Evolutionary conservation across 2,113 vertebrate species (phyloP).

Genomic region (Zosterops lateralis): DNA sequence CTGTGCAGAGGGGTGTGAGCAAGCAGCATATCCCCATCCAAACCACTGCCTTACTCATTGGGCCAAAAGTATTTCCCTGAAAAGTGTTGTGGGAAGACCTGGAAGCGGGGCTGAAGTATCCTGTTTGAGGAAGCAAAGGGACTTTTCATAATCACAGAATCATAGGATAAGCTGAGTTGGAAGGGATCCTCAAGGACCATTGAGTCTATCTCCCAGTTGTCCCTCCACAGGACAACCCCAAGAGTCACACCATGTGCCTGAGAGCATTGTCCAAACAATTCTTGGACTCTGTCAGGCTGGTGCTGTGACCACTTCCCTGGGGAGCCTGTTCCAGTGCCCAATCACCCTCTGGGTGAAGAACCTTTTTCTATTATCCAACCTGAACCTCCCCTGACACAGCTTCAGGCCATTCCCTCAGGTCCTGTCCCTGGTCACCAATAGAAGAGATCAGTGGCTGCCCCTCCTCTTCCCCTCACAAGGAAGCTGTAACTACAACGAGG

Average conservation of each 20-base stretch:
- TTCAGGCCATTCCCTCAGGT: rapidly evolving
- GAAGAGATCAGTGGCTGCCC: background rate
- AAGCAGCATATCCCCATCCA: background rate
- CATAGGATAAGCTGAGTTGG: background rate
- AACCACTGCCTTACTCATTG: background rate
- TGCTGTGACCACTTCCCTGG: background rate
- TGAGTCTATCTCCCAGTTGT: rapidly evolving
- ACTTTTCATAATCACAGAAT: background rate
- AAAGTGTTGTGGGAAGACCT: background rate
- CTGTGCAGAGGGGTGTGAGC: background rate
- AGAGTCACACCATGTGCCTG: background rate
- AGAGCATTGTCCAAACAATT: background rate
- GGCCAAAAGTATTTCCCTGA: background rate
- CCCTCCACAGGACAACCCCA: background rate
- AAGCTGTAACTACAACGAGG: background rate
- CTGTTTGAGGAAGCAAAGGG: background rate
- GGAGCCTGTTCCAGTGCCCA: background rate
- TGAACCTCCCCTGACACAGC: background rate
- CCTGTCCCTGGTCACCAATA: background rate
- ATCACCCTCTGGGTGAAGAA: rapidly evolving
- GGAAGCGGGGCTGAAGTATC: background rate
- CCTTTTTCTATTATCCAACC: background rate
- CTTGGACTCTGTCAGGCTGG: background rate
- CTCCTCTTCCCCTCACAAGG: background rate
- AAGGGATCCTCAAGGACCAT: background rate